These are phyloP conservation scores for Coreius guichenoti DNA, from an alignment of 2,797 vertebrate genomes.

Conservation along the genomic window DNA sequence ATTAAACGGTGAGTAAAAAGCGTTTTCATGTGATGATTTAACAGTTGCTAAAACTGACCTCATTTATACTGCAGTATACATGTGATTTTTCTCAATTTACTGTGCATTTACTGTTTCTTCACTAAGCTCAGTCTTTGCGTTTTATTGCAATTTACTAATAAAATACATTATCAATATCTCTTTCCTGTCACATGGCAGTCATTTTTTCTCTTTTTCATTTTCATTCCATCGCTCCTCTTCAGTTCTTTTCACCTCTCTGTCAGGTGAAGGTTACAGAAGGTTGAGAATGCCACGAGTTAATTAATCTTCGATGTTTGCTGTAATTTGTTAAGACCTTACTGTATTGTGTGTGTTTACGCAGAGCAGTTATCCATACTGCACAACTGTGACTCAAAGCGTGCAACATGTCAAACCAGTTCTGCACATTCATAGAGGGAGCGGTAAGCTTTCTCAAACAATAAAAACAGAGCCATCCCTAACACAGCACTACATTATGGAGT, in stretches of 20 bases:
- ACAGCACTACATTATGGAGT: background rate
- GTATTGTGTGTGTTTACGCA: background rate
- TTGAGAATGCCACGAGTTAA: background rate
- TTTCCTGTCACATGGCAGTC: background rate
- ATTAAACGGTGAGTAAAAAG: background rate
- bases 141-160: background rate
- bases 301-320: background rate
- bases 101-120: background rate
- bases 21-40: background rate
- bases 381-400: slow-evolving; percentile 18
- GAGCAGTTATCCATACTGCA: background rate
- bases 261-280: background rate
- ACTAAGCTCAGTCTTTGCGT: background rate
- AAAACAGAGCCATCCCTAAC: background rate
- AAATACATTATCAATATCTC: background rate
- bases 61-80: background rate
- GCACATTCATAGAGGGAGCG: slow-evolving; percentile 20
- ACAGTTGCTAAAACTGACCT: background rate
- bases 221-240: background rate
- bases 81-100: background rate
- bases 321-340: background rate
- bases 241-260: background rate
- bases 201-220: background rate
- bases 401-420: slow-evolving; percentile 36
- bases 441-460: background rate